Evolutionary conservation across 2,113 vertebrate species (phyloP), one percentile per base, ranked within the genome.

Genomic region (Herpailurus yagouaroundi): DNA sequence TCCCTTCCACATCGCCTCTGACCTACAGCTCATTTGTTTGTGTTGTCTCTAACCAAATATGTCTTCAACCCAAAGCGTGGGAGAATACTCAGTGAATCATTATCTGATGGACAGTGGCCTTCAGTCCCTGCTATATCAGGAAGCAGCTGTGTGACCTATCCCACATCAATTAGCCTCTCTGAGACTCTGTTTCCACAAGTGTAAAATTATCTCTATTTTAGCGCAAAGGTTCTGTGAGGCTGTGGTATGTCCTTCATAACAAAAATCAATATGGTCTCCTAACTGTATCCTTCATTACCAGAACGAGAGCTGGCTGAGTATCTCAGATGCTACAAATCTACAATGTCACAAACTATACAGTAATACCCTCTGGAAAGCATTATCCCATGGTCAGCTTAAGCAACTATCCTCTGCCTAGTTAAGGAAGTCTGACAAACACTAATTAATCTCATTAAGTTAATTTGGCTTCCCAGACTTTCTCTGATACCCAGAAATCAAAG

Each of bases 171-270:
- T 84, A 90, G 79, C 5, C 6, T 87, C 69, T 76, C 73, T 84
- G 92, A 94, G 57, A 18, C 73, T 96, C 79, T 29, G 57, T 79
- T 97, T 95, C 71, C 60, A 76, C 68, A 85, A 38, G 9, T 77
- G 41, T 66, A 57, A 77, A 89, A 8, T 31, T 13, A 38, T 38
- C 5, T 92, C 36, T 18, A 15, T n/a, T 36, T 64, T n/a, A 71
- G 57, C 23, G 36, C 48, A n/a, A 63, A 84, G 27, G 60, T 91
- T 94, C 48, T 86, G 45, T 41, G 57, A 66, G 60, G 50, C 48
- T 69, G n/a, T 21, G 66, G 15, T 86, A 11, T 8, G 5, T 8
- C 19, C 19, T 73, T 45, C 36, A 36, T 31, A 33, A 55, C 29
- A 95, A 91, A 41, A 3, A 69, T 48, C 18, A 92, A 12, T 7